A percentile compares a stretch with the other conserved stretches of the same genome.
These are phyloP conservation scores for Glareola pratincola DNA, from an alignment of 2,113 vertebrate genomes.

Conservation along the genomic window DNA sequence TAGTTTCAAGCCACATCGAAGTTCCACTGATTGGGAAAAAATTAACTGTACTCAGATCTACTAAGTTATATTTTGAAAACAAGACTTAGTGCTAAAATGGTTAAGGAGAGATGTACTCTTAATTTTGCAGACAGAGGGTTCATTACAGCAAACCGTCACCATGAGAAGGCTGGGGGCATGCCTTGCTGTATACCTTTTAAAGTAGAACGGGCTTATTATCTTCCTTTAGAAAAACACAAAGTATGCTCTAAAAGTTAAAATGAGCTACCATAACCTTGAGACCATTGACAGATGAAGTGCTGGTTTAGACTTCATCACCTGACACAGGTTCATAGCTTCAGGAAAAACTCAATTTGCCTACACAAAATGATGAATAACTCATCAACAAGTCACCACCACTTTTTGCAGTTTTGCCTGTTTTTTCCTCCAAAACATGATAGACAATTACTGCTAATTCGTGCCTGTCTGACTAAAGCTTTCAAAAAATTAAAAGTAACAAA, in stretches of 20 bases:
- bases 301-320: neutral
- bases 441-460: neutral
- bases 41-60: neutral
- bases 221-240: neutral
- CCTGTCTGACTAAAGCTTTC: neutral
- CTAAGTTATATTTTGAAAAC: neutral
- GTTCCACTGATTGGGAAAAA: neutral
- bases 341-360: neutral
- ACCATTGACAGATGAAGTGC: neutral
- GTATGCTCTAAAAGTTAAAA: neutral
- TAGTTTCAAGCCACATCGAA: neutral
- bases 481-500: neutral
- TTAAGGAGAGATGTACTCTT: neutral
- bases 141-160: neutral
- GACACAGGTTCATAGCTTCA: neutral
- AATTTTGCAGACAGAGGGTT: neutral
- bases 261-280: neutral
- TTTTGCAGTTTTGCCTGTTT: neutral
- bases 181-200: neutral
- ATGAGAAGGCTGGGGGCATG: fast-evolving
- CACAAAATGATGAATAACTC: neutral
- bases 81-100: neutral
- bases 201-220: neutral
- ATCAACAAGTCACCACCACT: neutral
- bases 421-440: neutral